A percentile compares a stretch with the other conserved stretches of the same genome.
phyloP scores from a whole-genome alignment of 2,888 invertebrate species.

The Eremobia ochroleuca region DNA sequence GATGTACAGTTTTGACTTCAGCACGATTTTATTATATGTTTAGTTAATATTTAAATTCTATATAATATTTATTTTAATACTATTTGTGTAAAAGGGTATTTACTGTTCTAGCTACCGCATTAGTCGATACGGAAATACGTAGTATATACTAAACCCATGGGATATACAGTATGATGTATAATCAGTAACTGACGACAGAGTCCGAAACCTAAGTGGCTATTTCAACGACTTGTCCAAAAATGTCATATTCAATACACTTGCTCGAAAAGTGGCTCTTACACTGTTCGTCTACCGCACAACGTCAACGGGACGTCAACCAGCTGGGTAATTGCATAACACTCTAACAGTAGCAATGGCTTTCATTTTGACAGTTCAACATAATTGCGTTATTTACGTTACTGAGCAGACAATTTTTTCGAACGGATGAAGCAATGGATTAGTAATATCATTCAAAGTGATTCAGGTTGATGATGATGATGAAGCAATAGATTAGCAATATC shows the following conservation, averaged over 20 bases:
- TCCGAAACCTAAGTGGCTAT: neutral
- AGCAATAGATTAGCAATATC: too few relatives aligned
- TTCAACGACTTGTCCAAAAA: neutral
- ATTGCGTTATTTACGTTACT: neutral
- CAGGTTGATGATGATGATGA: too few relatives aligned
- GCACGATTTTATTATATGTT: neutral
- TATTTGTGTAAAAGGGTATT: slow-evolving; percentile 32
- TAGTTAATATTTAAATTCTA: neutral
- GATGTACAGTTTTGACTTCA: neutral
- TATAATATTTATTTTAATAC: slow-evolving; percentile 6
- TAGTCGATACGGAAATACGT: slow-evolving; percentile 9
- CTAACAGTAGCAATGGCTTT: neutral
- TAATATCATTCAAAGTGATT: neutral
- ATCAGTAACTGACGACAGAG: neutral
- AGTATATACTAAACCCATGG: neutral
- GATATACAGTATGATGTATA: neutral
- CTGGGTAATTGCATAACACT: neutral
- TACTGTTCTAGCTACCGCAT: slow-evolving; percentile 10
- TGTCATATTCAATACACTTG: neutral
- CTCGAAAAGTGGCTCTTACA: neutral
- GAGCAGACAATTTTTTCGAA: neutral
- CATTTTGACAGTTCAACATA: neutral
- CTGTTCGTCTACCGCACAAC: neutral
- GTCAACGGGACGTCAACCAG: neutral
- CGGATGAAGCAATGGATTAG: neutral